Conservation (phyloP, 2,113 vertebrate species). For the Oriolus oriolus region DNA sequence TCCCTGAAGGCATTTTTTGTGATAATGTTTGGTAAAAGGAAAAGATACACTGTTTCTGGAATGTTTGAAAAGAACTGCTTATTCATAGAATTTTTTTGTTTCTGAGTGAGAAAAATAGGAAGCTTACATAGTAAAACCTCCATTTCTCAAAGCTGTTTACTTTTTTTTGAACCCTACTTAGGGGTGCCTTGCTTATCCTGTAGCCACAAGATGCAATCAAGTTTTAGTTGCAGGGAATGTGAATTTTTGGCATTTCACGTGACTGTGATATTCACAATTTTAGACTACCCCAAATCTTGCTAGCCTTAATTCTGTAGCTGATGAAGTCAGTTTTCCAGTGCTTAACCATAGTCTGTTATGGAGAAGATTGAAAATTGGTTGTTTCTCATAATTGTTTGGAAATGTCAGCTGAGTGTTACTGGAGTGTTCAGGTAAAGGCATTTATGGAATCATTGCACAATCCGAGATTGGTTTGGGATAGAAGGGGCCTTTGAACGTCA, state of each 20-base stretch:
- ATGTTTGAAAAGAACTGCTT: neutral
- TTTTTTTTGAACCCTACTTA: neutral
- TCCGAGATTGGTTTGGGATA: neutral
- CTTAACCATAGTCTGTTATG: neutral
- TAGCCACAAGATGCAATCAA: neutral
- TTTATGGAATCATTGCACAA: neutral
- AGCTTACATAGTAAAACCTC: neutral
- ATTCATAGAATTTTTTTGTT: neutral
- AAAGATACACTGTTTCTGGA: neutral
- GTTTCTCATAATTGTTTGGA: neutral
- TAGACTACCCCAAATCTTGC: neutral
- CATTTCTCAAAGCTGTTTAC: neutral
- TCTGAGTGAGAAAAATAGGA: neutral
- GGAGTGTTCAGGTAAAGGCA: neutral
- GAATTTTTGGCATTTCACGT: neutral
- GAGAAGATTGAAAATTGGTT: neutral
- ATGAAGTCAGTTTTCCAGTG: neutral
- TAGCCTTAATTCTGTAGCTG: neutral
- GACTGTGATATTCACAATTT: accelerated
- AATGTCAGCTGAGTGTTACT: neutral
- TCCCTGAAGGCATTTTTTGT: neutral
- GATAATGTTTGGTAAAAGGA: neutral
- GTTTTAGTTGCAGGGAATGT: neutral
- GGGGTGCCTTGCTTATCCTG: neutral
- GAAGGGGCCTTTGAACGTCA: accelerated